Base-by-base conservation (phyloP, 2,888 invertebrate genomes). In the Apoda limacodes region DNA sequence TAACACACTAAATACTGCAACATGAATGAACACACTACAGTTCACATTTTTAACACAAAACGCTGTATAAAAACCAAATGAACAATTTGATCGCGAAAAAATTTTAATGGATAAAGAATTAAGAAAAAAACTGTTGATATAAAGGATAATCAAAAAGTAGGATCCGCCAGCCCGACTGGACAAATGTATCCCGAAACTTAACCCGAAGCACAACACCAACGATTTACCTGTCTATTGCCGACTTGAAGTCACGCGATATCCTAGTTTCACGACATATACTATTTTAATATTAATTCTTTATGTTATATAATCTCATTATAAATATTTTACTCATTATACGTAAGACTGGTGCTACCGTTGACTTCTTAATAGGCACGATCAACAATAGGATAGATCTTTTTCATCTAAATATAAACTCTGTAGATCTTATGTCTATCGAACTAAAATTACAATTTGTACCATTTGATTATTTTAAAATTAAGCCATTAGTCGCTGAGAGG, bases 401-500 rank as follows among this genome's bases (percentile, higher is more conserved):
- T 60, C 66, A 67, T 64, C 69, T 71, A 67, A 64, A 69, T 71
- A 72, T 72, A 72, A 67, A 68, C 70, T 74, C 72, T 75, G 68
- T 66, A 59, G 60, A 55, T 70, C 70, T 72, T 75, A 74, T 48
- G 51, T 61, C 70, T 76, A 76, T 72, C 67, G 68, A 74, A 72
- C 67, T 74, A 72, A 74, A 71, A 68, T 74, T 69, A 74, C 59
- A 60, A 61, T 75, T 76, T 76, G 75, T 76, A 76, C 75, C 75
- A 72, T 74, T 59, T 65, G 61, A 60, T 61, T 51, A 60, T 64
- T 17, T 17, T 68, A 63, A 71, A 71, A 69, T 66, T 60, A 72
- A 70, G 64, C 65, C 63, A 57, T 60, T 42, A 37, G 47, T 51
- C 60, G 60, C 62, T 57, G 50, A 50, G 49, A 45, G 54, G 39